Conservation (phyloP, 2,113 vertebrate species). For the Chloebia gouldiae region DNA sequence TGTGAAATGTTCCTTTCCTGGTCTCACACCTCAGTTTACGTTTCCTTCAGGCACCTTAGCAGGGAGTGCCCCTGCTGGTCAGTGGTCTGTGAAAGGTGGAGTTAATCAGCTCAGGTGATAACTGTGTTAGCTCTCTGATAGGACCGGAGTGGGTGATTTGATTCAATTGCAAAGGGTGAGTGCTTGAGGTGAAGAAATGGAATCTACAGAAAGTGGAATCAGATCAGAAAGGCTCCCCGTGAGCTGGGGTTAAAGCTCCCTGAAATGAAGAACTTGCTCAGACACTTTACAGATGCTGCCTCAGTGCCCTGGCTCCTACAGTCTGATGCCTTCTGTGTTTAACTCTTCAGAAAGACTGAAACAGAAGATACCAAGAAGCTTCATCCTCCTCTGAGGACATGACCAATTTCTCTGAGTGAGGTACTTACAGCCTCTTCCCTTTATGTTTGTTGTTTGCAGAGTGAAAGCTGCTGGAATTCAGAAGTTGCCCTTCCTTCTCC, state of each 20-base stretch:
- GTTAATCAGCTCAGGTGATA: not conserved
- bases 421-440: not conserved
- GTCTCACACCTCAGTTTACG: not conserved
- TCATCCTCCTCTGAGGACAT: not conserved
- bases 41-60: not conserved
- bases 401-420: rapidly evolving
- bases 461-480: not conserved
- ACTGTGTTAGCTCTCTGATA: not conserved
- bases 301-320: not conserved
- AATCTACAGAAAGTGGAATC: not conserved
- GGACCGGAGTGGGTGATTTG: not conserved
- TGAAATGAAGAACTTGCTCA: not conserved
- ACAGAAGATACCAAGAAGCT: not conserved
- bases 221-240: not conserved
- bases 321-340: rapidly evolving
- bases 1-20: not conserved
- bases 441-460: not conserved
- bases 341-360: not conserved
- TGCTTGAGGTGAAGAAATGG: not conserved
- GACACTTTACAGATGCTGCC: not conserved
- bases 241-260: not conserved
- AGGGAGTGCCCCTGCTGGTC: not conserved
- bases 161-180: not conserved
- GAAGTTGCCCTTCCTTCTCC: not conserved
- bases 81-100: not conserved